A percentile compares a stretch with the other conserved stretches of the same genome.
phyloP scores from a whole-genome alignment of 2,797 vertebrate species.

The Gorsachius magnificus region DNA sequence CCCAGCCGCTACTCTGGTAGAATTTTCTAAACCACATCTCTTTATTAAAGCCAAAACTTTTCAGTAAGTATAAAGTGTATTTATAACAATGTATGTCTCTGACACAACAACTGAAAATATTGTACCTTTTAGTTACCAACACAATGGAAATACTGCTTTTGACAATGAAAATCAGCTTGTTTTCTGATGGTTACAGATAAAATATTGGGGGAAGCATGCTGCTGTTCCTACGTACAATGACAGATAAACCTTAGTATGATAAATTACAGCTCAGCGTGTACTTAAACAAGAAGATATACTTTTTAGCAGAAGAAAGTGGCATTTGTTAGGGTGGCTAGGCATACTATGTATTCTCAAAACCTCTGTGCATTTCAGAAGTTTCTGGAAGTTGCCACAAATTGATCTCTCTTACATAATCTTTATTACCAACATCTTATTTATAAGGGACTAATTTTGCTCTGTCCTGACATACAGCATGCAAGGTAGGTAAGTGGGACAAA shows the following conservation, averaged over 20 bases:
- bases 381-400: not conserved
- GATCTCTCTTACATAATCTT: not conserved
- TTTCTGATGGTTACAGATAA: not conserved
- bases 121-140: not conserved
- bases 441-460: not conserved
- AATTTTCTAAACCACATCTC: not conserved
- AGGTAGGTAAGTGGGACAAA: not conserved
- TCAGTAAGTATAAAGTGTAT: not conserved
- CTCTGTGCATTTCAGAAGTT: not conserved
- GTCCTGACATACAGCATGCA: not conserved
- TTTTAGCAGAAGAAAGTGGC: not conserved
- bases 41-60: not conserved
- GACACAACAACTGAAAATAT: not conserved
- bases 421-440: not conserved
- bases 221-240: not conserved
- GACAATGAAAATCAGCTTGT: not conserved
- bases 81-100: not conserved
- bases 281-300: not conserved
- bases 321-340: not conserved
- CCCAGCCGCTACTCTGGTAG: not conserved
- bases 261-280: not conserved
- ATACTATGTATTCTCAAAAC: not conserved
- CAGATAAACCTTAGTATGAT: not conserved
- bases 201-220: not conserved
- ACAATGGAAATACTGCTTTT: not conserved